Evolutionary conservation across 2,888 invertebrate species (phyloP), one percentile per base, ranked within the genome.

Genomic region (Malthinus flaveolus): DNA sequence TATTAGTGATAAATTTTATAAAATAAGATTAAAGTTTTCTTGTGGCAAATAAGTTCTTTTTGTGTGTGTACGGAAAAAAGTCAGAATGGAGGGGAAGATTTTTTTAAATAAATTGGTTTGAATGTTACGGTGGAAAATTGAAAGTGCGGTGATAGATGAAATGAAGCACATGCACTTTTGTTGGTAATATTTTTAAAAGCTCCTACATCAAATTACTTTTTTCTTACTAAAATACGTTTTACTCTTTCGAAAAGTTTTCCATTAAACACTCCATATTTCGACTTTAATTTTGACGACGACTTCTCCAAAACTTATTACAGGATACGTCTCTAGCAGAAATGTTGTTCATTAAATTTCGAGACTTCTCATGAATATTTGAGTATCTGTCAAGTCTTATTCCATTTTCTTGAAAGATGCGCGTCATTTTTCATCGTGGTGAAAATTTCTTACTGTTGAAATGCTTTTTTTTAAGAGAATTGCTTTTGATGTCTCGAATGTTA

Each of bases 311-410:
- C 44, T 58, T 58, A 56, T 49, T 56, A 23, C 5, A 58, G 47
- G 53, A 56, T 55, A 63, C 62, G 65, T 61, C 61, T 53, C 56
- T 62, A 49, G 44, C 61, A 58, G 60, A 57, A 56, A 55, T 60
- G 55, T 45, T 52, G 56, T 61, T 70, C 70, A 70, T 72, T 70
- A 70, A 71, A 70, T 71, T 72, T 68, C 68, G 23, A 64, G 68
- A 63, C 61, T 68, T 64, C 66, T 66, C 71, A 73, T 73, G 73
- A 73, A 73, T 73, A 73, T 73, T 73, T 73, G 69, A 73, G 69
- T 64, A 67, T 66, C 71, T 72, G 71, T 71, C 72, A 70, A 66
- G 70, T 68, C 68, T 62, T 70, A 67, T 70, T 71, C 72, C 71
- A 71, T 73, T 71, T 72, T 70, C 70, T 71, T 69, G 68, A 72